phyloP scores from a whole-genome alignment of 2,113 vertebrate species.

The Pseudonaja textilis region DNA sequence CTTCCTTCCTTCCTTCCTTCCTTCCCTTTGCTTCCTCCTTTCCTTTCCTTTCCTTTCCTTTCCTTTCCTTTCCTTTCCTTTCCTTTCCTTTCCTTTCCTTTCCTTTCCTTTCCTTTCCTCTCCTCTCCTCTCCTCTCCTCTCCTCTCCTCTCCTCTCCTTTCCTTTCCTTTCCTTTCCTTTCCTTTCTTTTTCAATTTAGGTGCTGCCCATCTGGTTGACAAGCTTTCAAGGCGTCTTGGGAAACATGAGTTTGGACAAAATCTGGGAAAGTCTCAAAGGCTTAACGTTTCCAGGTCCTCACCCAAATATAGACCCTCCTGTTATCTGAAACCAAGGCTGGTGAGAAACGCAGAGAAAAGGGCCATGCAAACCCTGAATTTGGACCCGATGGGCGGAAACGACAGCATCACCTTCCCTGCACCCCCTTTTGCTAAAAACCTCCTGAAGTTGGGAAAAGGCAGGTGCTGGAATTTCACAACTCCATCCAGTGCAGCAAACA shows the following conservation, averaged over 20 bases:
- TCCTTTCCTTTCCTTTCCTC: background rate
- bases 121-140: rapidly evolving
- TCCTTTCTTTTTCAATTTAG: background rate
- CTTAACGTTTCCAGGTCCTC: background rate
- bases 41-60: too few relatives aligned
- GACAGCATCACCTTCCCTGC: background rate
- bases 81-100: rapidly evolving
- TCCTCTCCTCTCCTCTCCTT: too few relatives aligned
- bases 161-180: too few relatives aligned
- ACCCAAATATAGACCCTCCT: background rate
- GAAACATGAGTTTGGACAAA: background rate
- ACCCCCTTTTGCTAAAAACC: background rate
- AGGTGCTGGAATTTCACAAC: background rate
- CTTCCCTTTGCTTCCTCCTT: background rate
- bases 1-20: rapidly evolving
- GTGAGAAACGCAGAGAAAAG: background rate
- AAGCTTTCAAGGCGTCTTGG: background rate
- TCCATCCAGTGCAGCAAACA: background rate
- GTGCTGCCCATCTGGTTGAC: too few relatives aligned
- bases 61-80: background rate
- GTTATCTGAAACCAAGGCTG: background rate
- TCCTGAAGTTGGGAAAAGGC: background rate
- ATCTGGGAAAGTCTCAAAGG: background rate
- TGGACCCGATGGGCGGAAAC: background rate
- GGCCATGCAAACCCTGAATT: background rate